phyloP scores from a whole-genome alignment of 2,113 vertebrate genomes.

The Onychorhynchus coronatus region DNA sequence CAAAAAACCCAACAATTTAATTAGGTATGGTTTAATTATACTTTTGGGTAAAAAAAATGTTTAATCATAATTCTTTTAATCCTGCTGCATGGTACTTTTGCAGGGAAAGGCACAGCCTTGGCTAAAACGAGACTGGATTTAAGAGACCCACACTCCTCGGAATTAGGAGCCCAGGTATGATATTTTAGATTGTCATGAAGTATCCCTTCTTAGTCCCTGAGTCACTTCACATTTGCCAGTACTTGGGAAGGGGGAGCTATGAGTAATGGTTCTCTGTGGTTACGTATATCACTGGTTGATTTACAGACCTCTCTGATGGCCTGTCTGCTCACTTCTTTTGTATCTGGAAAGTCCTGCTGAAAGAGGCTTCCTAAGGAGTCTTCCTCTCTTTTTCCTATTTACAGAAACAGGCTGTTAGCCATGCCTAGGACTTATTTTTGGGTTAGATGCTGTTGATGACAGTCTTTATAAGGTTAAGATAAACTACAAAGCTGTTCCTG shows the following conservation, averaged over 20 bases:
- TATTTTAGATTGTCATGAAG: neutral
- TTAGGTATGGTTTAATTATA: neutral
- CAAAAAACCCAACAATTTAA: neutral
- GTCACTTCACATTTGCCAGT: fast-evolving
- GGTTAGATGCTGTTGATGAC: neutral
- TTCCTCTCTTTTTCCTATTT: neutral
- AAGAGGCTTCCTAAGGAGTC: neutral
- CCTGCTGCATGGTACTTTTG: neutral
- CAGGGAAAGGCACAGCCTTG: neutral
- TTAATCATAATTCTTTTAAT: neutral
- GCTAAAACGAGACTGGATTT: neutral
- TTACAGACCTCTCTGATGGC: neutral
- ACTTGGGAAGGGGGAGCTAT: neutral
- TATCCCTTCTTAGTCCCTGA: neutral
- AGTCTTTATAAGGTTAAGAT: neutral
- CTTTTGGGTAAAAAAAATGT: neutral
- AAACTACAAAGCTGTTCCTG: neutral
- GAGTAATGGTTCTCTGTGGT: neutral
- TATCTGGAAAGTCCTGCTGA: neutral
- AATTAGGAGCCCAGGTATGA: neutral
- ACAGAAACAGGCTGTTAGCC: neutral
- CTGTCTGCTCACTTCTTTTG: neutral
- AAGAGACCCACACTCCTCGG: neutral
- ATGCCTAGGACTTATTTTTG: neutral
- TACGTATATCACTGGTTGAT: fast-evolving